phyloP scores from a whole-genome alignment of 2,113 vertebrate genomes.

The Ameiurus melas region DNA sequence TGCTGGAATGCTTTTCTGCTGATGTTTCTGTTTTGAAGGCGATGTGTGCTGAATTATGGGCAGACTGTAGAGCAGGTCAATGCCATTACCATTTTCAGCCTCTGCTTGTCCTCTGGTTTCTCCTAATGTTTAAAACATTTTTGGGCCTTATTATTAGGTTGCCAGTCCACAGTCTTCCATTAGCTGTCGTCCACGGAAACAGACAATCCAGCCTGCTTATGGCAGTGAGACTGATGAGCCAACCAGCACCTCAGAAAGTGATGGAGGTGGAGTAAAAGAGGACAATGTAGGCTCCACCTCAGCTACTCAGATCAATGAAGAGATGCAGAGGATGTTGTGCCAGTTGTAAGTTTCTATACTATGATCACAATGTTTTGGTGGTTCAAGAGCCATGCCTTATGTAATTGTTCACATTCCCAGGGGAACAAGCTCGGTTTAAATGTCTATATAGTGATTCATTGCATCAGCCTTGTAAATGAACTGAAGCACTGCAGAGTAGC shows the following conservation, averaged over 20 bases:
- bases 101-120: background rate
- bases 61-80: background rate
- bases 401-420: background rate
- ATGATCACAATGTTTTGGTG: background rate
- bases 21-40: conserved; percentile 32
- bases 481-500: background rate
- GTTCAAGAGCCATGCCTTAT: background rate
- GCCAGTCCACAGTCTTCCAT: conserved; percentile 69
- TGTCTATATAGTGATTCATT: background rate
- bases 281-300: conserved; percentile 80
- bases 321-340: conserved; percentile 97
- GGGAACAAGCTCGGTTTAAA: background rate
- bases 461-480: background rate
- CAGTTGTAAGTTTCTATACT: conserved; percentile 84
- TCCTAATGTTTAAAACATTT: background rate
- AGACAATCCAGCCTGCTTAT: conserved; percentile 64
- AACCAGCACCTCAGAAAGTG: conserved; percentile 72
- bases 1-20: conserved; percentile 34
- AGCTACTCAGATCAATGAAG: conserved; percentile 89
- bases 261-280: conserved; percentile 68
- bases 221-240: conserved; percentile 73
- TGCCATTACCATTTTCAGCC: background rate
- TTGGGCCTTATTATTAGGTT: conserved; percentile 54
- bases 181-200: conserved; percentile 69
- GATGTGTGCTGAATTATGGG: conserved; percentile 27